Evolutionary conservation across 2,888 invertebrate species (phyloP), one percentile per base, ranked within the genome.

Genomic region (Eledone cirrhosa): DNA sequence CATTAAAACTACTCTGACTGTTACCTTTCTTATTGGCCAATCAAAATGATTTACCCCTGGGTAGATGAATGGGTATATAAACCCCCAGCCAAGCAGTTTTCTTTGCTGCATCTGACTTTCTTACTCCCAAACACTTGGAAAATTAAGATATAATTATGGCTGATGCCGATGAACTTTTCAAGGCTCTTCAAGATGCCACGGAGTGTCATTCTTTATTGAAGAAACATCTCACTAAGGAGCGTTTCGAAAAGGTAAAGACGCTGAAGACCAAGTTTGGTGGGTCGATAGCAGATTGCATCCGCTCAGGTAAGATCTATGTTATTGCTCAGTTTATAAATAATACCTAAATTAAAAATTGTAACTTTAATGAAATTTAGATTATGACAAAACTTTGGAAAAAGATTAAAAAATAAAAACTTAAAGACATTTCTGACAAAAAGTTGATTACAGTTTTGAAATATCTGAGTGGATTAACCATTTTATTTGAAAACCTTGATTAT

Each of bases 181-280:
- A 48, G 22, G 8, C 27, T 29, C 16, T 76, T 41, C 24, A 48
- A 48, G 69, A 29, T 8, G 75, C 77, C 29, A 41, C 47, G 59
- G 80, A 82, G 63, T 81, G 82, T 79, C 80, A 82, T 33, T 84
- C 84, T 29, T 94, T 99, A 92, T 93, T 98, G 93, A 98, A 98
- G 94, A 87, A 86, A 78, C 76, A 85, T 78, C 81, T 87, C 11
- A 87, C 86, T 11, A 69, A 82, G 27, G 82, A 84, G n/a, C 69
- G 84, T 16, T 86, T 82, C 77, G 78, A 86, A 0, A 81, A 83
- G 33, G 80, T 86, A 75, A 87, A 85, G 80, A 83, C 84, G 78
- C 80, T 80, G 72, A 84, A 82, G 77, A 87, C 87, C 33, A 80
- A 77, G 67, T 84, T 84, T 77, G 87, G 87, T 11, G 87, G 87